These are phyloP conservation scores for Corythornis vintsioides DNA, from an alignment of 2,113 vertebrate species.

Conservation along the genomic window DNA sequence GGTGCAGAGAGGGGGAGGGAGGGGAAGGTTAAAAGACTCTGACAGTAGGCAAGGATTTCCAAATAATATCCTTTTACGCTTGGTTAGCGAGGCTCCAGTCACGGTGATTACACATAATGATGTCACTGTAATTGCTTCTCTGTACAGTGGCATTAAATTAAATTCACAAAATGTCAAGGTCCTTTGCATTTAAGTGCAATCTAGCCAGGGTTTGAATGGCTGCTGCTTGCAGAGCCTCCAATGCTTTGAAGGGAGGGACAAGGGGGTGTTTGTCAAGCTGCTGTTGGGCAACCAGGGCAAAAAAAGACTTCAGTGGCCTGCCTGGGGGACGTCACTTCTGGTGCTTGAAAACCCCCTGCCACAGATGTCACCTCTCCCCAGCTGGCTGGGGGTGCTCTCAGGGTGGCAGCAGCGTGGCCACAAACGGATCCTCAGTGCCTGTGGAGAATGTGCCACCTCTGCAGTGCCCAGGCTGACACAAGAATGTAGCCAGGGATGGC, in stretches of 20 bases:
- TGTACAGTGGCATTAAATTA: constrained; percentile 43
- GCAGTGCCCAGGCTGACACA: background rate
- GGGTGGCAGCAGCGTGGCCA: accelerated
- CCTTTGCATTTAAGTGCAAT: constrained; percentile 14
- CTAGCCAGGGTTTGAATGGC: background rate
- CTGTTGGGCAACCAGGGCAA: background rate
- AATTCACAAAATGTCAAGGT: constrained; percentile 53
- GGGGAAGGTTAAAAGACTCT: background rate
- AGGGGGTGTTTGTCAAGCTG: background rate
- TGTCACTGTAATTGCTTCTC: constrained; percentile 56
- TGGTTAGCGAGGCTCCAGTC: background rate
- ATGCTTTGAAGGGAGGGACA: background rate
- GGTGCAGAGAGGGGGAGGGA: background rate
- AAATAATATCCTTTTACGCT: background rate
- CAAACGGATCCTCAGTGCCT: background rate
- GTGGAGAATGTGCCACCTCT: accelerated
- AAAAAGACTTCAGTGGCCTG: background rate
- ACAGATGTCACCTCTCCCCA: no score
- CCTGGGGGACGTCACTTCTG: background rate
- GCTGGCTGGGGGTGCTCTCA: accelerated
- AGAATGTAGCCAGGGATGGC: background rate
- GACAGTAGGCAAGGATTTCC: background rate
- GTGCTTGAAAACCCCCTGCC: accelerated
- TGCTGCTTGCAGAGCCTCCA: background rate
- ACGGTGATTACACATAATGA: constrained; percentile 6